Evolutionary conservation across 53 echinoderm and acorn worm genomes (phyloP), one percentile per base, ranked within the genome.

Genomic region (Holothuria leucospilota): DNA sequence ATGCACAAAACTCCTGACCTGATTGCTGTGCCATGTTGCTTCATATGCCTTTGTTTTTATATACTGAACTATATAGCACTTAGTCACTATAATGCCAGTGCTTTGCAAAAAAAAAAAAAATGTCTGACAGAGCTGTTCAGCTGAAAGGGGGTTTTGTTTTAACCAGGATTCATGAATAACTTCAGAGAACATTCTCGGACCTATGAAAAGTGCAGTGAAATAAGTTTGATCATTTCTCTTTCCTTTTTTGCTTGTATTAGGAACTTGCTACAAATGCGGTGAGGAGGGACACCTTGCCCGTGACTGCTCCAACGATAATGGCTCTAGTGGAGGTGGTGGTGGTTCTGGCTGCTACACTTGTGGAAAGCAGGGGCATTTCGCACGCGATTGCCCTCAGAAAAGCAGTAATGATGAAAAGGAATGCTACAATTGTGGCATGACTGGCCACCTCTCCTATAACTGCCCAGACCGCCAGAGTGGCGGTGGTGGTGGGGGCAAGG

Each of bases 381-480:
- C 88, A 29, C 88, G 88, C 8, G 88, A 88, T 24, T 88, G 88
- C 29, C n/a, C 78, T 9, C 10, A 71, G 51, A 46, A 42, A 27
- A 29, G 20, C n/a, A 23, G 28, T 28, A 39, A 30, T 18, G 85
- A 39, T 21, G 24, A 21, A 20, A 77, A 62, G 63, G 90, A 90
- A 20, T 90, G 90, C 52, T 90, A 90, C 82, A 46, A 58, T 30
- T 90, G 90, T 69, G 86, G 63, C n/a, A 71, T 86, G 62, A 68
- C 81, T 12, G 90, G 90, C 82, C 90, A 90, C 63, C 59, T 86
- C 63, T 86, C 86, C 39, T 68, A 64, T 18, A 81, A 72, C 10
- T 90, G 90, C 66, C 90, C 90, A 15, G 82, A 90, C 5, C 68
- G 61, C 29, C 80, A 69, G 20, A 81, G 56, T 56, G 56, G 56